These are phyloP conservation scores for Daboia siamensis DNA, from an alignment of 2,113 vertebrate genomes.

Conservation along the genomic window DNA sequence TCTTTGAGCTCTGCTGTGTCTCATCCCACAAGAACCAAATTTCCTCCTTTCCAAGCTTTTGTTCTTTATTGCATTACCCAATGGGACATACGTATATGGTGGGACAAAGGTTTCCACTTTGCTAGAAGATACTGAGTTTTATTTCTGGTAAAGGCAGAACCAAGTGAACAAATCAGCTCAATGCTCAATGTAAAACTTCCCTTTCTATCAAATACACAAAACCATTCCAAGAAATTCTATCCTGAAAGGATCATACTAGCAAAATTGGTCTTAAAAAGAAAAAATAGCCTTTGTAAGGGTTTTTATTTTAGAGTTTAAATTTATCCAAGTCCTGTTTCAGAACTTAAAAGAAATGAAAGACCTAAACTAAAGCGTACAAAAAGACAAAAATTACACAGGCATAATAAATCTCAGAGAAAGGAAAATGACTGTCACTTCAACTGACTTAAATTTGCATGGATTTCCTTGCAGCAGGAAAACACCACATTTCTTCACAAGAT, in stretches of 20 bases:
- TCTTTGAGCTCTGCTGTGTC: constrained; percentile 7
- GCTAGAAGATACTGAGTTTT: background rate
- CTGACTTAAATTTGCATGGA: background rate
- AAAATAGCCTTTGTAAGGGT: background rate
- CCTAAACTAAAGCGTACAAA: background rate
- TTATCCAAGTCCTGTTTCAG: constrained; percentile 1
- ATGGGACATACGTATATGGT: background rate
- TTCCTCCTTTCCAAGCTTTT: background rate
- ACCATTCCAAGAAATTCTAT: background rate
- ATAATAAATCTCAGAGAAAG: constrained; percentile 4
- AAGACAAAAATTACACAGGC: background rate
- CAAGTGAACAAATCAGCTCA: constrained; percentile 6
- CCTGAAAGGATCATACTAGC: constrained; percentile 7
- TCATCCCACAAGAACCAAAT: background rate
- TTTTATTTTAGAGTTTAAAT: background rate
- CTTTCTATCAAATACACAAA: background rate
- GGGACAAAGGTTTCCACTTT: background rate
- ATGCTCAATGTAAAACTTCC: background rate
- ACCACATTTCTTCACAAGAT: background rate
- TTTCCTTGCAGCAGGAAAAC: background rate
- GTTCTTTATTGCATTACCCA: background rate
- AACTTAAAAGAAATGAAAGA: background rate
- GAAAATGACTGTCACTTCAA: background rate
- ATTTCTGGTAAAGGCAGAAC: background rate
- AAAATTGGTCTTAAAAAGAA: background rate